Conservation (phyloP, 2,888 invertebrate genomes). For the Hermodice carunculata region DNA sequence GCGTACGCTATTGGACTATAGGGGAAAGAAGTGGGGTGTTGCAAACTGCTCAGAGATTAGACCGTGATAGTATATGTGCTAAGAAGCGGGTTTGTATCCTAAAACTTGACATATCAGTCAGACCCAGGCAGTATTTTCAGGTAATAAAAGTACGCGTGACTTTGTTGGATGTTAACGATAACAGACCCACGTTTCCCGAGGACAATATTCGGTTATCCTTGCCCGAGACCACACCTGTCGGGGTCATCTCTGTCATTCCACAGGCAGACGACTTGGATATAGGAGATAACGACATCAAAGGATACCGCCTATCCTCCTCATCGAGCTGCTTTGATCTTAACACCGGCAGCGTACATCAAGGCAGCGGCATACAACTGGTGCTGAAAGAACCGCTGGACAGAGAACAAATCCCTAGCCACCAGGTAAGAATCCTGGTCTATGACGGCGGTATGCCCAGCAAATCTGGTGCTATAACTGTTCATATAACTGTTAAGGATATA, state of each 20-base stretch:
- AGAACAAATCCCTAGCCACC: conserved; percentile 68
- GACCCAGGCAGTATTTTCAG: conserved; percentile 16
- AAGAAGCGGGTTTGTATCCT: conserved; percentile 4
- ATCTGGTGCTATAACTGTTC: conserved; percentile 25
- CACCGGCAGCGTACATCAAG: conserved; percentile 9
- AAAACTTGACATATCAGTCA: conserved; percentile 14
- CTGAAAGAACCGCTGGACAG: conserved; percentile 24
- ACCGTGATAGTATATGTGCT: conserved; percentile 24
- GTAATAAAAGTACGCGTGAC: conserved; percentile 21
- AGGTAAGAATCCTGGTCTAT: conserved; percentile 80
- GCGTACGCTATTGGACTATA: no score
- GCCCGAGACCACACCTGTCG: conserved; percentile 20
- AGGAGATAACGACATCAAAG: conserved; percentile 27
- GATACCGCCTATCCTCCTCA: conserved; percentile 21
- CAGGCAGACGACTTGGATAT: conserved; percentile 21
- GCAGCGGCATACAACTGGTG: conserved; percentile 21
- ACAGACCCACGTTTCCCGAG: conserved; percentile 22
- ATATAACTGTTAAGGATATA: conserved; percentile 34
- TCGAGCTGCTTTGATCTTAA: conserved; percentile 13
- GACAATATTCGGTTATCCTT: conserved; percentile 4
- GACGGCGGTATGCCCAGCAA: conserved; percentile 50
- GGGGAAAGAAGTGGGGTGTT: conserved; percentile 26
- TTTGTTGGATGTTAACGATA: conserved; percentile 24
- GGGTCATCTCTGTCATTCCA: conserved; percentile 16
- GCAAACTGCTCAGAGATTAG: conserved; percentile 9